Evolutionary conservation across 2,888 invertebrate species (phyloP).

Genomic region (Drosophila nr. perissopoda): DNA sequence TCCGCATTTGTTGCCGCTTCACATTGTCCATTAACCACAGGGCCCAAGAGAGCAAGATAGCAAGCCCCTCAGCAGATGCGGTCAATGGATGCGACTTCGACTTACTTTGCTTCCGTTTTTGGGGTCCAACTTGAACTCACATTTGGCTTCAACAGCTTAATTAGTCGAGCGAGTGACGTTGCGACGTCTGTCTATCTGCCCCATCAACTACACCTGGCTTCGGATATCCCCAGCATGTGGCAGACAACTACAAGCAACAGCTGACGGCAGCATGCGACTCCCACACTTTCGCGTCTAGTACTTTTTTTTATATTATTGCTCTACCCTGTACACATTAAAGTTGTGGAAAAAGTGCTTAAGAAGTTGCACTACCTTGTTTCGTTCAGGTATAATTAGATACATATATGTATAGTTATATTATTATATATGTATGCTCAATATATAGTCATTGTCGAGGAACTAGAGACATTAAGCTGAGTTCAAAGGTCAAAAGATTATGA

Average conservation of each 20-base stretch:
- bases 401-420: not conserved
- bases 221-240: slow-evolving; percentile 51
- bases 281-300: slow-evolving; percentile 79
- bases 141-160: slow-evolving; percentile 59
- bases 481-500: not conserved
- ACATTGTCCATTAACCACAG: slow-evolving; percentile 46
- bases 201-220: slow-evolving; percentile 21
- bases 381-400: not conserved
- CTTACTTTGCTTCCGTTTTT: slow-evolving; percentile 62
- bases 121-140: slow-evolving; percentile 16
- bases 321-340: slow-evolving; percentile 11
- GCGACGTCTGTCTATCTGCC: slow-evolving; percentile 46
- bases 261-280: slow-evolving; percentile 61
- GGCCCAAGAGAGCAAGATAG: not conserved
- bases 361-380: not conserved
- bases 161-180: slow-evolving; percentile 53
- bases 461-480: not conserved
- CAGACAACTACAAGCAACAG: slow-evolving; percentile 43
- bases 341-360: not conserved
- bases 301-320: slow-evolving; percentile 14
- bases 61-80: slow-evolving; percentile 42
- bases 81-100: slow-evolving; percentile 50
- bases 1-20: slow-evolving; percentile 65
- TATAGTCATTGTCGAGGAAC: not conserved
- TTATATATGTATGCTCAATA: not conserved